A percentile compares a stretch with the other conserved stretches of the same genome.
Conservation (phyloP, 2,113 vertebrate genomes). For the Sitta europaea region DNA sequence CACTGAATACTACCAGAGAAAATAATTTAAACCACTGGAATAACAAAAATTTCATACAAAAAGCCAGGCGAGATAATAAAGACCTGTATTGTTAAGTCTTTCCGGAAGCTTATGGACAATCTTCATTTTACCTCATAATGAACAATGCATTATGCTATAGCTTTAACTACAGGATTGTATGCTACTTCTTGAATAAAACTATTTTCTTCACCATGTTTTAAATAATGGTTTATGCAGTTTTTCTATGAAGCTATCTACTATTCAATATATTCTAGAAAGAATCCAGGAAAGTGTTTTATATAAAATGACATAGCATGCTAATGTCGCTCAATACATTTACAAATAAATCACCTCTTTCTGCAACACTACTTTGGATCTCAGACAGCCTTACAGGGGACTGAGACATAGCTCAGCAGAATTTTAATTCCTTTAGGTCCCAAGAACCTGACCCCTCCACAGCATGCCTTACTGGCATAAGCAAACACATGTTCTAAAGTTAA, state of each 20-base stretch:
- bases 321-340: not conserved
- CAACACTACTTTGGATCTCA: not conserved
- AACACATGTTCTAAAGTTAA: not conserved
- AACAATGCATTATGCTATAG: not conserved
- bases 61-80: not conserved
- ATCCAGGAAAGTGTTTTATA: not conserved
- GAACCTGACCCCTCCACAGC: not conserved
- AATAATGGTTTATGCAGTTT: not conserved
- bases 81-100: not conserved
- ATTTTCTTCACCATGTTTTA: not conserved
- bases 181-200: not conserved
- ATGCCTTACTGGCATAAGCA: not conserved
- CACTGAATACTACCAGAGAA: not conserved
- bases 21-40: not conserved
- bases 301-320: not conserved
- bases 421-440: not conserved
- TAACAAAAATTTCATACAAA: not conserved
- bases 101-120: not conserved
- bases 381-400: not conserved
- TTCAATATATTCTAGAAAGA: not conserved
- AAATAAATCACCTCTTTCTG: not conserved
- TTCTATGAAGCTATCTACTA: not conserved
- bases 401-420: not conserved
- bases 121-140: not conserved
- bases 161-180: not conserved